Evolutionary conservation across 2,797 vertebrate species (phyloP), one percentile per base, ranked within the genome.

Genomic region (Bradypodion ventrale): DNA sequence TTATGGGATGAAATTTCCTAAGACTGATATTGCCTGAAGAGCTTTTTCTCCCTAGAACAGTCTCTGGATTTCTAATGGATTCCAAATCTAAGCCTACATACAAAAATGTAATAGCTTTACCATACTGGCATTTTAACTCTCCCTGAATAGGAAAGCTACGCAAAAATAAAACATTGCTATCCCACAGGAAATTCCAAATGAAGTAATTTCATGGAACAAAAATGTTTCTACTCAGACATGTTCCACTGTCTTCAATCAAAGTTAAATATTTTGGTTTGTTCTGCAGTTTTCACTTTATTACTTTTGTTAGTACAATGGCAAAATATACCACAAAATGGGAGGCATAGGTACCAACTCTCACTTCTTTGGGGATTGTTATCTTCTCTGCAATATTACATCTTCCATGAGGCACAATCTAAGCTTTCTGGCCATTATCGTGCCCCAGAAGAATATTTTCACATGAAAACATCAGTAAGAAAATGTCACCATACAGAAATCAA

Each of bases 31-130:
- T 70, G n/a, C 46, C 23, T 76, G 78, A 80, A 74, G 77, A 52
- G 75, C 46, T 42, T 72, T 46, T 42, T 63, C 52, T 74, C 37
- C 59, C 74, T 76, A 44, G n/a, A 56, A 60, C 52, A 44, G 23
- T 80, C 59, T 76, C 6, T 46, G 15, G 60, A 72, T 88, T 93
- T 92, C 78, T 83, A 75, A 15, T 89, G 83, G 37, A 65, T 85
- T 92, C 85, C 90, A 87, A 88, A 89, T 65, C 79, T 63, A 65
- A 83, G 70, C 83, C 80, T 90, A 82, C 9, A 87, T 60, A 82
- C 79, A 84, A 79, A 83, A 90, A 73, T 74, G n/a, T 86, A 86
- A 90, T 29, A 74, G 77, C 46, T 49, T 89, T 75, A 40, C 56
- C 89, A 70, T 73, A 63, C 85, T 83, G 75, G 80, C 52, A 15